Evolutionary conservation across 2,888 invertebrate species (phyloP).

Genomic region (Agonopterix arenella): DNA sequence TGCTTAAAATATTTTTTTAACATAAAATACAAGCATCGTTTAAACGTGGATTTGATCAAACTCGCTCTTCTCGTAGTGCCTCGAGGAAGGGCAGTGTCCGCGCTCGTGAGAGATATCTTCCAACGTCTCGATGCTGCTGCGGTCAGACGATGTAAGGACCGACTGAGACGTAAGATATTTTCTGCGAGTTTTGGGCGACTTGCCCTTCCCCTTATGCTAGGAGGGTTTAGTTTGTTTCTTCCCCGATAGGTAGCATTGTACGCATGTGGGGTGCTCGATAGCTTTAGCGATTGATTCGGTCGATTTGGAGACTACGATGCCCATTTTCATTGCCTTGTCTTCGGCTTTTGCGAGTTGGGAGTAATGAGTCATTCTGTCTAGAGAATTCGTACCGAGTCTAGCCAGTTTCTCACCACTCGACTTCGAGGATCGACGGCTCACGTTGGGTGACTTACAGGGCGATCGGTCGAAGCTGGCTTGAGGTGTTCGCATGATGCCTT

Average conservation of each 20-base stretch:
- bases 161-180: slow-evolving; percentile 52
- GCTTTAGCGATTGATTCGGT: slow-evolving; percentile 73
- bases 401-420: slow-evolving; percentile 63
- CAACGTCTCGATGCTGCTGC: slow-evolving; percentile 65
- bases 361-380: slow-evolving; percentile 67
- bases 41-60: slow-evolving; percentile 79
- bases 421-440: slow-evolving; percentile 62
- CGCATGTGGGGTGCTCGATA: slow-evolving; percentile 83
- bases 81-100: slow-evolving; percentile 49
- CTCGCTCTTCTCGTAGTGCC: slow-evolving; percentile 45
- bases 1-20: not conserved
- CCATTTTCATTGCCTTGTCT: slow-evolving; percentile 71
- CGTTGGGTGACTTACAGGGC: slow-evolving; percentile 62
- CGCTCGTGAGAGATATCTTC: slow-evolving; percentile 49
- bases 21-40: slow-evolving; percentile 13
- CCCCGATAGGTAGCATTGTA: slow-evolving; percentile 83
- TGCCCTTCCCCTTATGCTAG: slow-evolving; percentile 82
- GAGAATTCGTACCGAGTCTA: slow-evolving; percentile 64
- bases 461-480: slow-evolving; percentile 70
- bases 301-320: slow-evolving; percentile 75
- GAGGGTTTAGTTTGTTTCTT: slow-evolving; percentile 76
- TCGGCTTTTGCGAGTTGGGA: slow-evolving; percentile 70
- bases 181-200: slow-evolving; percentile 74
- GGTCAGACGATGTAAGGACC: slow-evolving; percentile 57
- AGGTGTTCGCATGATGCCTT: slow-evolving; percentile 71